A percentile compares a stretch with the other conserved stretches of the same genome.
These are phyloP conservation scores for Synergus umbraculus DNA, from an alignment of 2,888 invertebrate genomes.

Conservation along the genomic window DNA sequence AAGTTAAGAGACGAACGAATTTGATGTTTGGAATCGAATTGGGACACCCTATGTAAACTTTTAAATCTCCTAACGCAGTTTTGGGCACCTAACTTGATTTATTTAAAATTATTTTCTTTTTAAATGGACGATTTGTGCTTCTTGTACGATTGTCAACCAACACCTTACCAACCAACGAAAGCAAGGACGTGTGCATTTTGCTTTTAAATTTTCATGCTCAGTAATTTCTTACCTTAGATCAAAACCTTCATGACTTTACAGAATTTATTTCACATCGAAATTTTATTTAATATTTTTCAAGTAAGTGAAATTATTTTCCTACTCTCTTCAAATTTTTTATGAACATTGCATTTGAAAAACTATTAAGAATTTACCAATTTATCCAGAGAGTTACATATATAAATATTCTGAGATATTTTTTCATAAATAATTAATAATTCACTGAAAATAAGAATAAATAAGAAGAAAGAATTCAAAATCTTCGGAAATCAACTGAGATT, in stretches of 20 bases:
- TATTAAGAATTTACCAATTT: too few species aligned
- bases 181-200: conserved; percentile 50
- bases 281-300: not conserved
- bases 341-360: too few species aligned
- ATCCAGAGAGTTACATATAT: too few species aligned
- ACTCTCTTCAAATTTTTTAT: too few species aligned
- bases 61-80: not conserved
- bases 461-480: too few species aligned
- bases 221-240: conserved; percentile 50
- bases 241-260: not conserved
- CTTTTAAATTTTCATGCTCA: conserved; percentile 47
- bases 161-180: conserved; percentile 64
- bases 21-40: conserved; percentile 14
- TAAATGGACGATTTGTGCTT: not conserved
- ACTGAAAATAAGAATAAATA: too few species aligned
- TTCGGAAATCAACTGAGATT: too few species aligned
- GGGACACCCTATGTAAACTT: not conserved
- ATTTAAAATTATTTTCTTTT: not conserved
- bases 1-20: conserved; percentile 17
- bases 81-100: not conserved
- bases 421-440: too few species aligned
- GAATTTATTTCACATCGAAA: too few species aligned
- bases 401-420: too few species aligned
- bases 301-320: too few species aligned
- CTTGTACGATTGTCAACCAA: conserved; percentile 57